Conservation (phyloP, 1,140 invertebrate genomes). For the Ooceraea biroi region DNA sequence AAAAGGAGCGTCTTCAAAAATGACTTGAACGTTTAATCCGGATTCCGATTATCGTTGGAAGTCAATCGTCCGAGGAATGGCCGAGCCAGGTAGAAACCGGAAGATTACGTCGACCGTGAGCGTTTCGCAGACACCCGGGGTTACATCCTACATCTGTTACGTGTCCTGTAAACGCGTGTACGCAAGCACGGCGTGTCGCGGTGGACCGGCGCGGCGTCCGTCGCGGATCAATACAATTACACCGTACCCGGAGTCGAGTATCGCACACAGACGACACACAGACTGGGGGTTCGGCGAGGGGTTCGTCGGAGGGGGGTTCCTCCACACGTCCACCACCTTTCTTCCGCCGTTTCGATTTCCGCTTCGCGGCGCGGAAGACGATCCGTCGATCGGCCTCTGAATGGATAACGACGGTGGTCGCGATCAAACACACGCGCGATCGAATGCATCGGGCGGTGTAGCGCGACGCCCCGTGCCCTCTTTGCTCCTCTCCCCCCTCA, state of each 20-base stretch:
- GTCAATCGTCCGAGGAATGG: not conserved
- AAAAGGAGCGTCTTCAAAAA: no score
- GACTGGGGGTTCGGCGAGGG: slow-evolving; percentile 14
- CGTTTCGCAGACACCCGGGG: not conserved
- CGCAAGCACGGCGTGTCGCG: slow-evolving; percentile 38
- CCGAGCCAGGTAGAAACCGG: not conserved
- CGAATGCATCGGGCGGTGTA: slow-evolving; percentile 65
- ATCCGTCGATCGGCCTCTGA: slow-evolving; percentile 68
- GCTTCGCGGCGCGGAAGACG: slow-evolving; percentile 74
- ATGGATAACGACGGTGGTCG: slow-evolving; percentile 54
- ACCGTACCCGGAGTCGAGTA: slow-evolving; percentile 59
- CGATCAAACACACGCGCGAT: slow-evolving; percentile 64
- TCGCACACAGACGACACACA: slow-evolving; percentile 37
- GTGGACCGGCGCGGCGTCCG: not conserved
- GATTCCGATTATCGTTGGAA: not conserved
- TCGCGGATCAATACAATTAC: slow-evolving; percentile 73
- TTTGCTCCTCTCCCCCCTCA: not conserved
- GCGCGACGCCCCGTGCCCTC: slow-evolving; percentile 6
- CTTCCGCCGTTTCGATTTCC: slow-evolving; percentile 72
- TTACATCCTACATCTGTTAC: slow-evolving; percentile 36
- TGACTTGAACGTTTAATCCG: no score
- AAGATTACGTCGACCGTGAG: slow-evolving; percentile 6
- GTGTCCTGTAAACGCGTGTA: slow-evolving; percentile 43
- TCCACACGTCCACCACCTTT: slow-evolving; percentile 48
- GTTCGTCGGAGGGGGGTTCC: no score